Conservation (phyloP, 1,140 invertebrate species). For the Hylaeus anthracinus region DNA sequence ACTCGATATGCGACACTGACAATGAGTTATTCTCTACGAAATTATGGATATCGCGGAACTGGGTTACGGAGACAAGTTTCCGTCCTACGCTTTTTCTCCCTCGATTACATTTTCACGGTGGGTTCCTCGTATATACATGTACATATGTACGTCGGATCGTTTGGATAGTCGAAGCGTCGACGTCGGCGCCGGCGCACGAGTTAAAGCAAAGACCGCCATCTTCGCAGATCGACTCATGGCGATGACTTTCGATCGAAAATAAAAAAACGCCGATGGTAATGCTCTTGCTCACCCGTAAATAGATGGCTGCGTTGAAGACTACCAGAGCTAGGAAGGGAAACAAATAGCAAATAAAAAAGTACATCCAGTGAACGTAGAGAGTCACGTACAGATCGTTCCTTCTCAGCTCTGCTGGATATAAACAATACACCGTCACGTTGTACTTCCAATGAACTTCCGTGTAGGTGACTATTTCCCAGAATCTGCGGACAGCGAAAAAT, state of each 20-base stretch:
- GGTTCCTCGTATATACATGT: neutral
- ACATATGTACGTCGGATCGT: neutral
- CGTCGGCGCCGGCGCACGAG: neutral
- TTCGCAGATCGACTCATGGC: too few relatives aligned
- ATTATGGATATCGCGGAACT: constrained; percentile 14
- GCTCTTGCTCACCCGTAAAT: constrained; percentile 84
- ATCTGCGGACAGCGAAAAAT: constrained; percentile 71
- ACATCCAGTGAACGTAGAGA: constrained; percentile 95
- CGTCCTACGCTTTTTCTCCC: neutral
- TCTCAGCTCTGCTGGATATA: constrained; percentile 86
- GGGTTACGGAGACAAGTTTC: neutral
- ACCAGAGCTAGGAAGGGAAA: constrained; percentile 92
- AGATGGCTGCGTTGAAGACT: constrained; percentile 94
- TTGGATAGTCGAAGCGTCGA: neutral
- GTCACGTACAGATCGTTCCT: constrained; percentile 88
- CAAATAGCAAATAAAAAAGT: constrained; percentile 95
- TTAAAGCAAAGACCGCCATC: neutral
- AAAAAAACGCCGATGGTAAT: neutral
- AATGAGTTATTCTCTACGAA: neutral
- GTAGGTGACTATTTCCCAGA: constrained; percentile 85
- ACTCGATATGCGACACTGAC: too few relatives aligned
- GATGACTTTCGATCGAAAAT: too few relatives aligned
- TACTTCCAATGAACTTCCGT: constrained; percentile 79
- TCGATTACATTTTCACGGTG: neutral
- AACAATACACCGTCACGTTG: constrained; percentile 86